phyloP scores from a whole-genome alignment of 2,888 invertebrate species.

The Limenitis camilla region DNA sequence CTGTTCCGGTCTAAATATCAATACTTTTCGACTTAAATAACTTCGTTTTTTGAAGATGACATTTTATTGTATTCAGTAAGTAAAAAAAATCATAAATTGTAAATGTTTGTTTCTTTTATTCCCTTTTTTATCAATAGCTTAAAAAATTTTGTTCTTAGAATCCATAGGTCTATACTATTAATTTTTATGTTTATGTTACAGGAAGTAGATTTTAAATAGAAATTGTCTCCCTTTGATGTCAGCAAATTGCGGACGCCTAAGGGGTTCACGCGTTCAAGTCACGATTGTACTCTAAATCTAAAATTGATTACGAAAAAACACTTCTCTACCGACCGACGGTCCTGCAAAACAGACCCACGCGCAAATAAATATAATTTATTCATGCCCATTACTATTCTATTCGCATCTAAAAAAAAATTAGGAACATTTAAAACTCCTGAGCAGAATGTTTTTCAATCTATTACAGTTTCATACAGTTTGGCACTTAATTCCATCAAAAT shows the following conservation, averaged over 20 bases:
- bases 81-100: no score
- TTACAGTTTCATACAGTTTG: not conserved
- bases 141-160: no score
- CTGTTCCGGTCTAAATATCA: no score
- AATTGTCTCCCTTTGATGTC: slow-evolving; percentile 10
- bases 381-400: slow-evolving; percentile 48
- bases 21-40: no score
- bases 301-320: slow-evolving; percentile 64
- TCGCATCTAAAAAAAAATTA: slow-evolving; percentile 38
- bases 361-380: slow-evolving; percentile 62
- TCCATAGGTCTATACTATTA: not conserved
- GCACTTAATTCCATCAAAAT: not conserved
- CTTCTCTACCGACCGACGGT: slow-evolving; percentile 37
- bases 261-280: slow-evolving; percentile 52
- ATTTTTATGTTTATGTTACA: not conserved
- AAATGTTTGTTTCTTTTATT: no score
- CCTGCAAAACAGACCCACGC: slow-evolving; percentile 45
- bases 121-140: no score
- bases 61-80: no score
- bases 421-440: slow-evolving; percentile 24
- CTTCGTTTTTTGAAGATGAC: no score
- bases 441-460: not conserved
- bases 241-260: slow-evolving; percentile 50
- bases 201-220: not conserved
- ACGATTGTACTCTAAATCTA: slow-evolving; percentile 64